These are phyloP conservation scores for Daptonema setosum DNA, from an alignment of 2,888 invertebrate species.

Conservation along the genomic window DNA sequence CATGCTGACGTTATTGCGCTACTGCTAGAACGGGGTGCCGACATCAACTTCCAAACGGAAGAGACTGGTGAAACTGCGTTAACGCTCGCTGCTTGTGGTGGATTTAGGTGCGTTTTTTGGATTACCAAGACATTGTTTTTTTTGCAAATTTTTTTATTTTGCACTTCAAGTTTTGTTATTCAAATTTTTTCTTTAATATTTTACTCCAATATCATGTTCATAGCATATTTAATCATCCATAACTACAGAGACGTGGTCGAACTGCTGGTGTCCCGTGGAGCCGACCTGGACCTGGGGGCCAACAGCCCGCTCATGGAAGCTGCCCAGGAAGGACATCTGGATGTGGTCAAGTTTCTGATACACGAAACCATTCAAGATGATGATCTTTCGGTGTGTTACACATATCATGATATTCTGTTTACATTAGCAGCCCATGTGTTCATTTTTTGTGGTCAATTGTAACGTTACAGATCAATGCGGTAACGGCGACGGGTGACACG, in stretches of 20 bases:
- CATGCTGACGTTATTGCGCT: slow-evolving; percentile 94
- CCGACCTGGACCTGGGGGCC: slow-evolving; percentile 75
- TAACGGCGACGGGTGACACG: slow-evolving; percentile 80
- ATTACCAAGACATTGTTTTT: not conserved
- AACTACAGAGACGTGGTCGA: slow-evolving; percentile 54
- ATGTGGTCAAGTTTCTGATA: slow-evolving; percentile 45
- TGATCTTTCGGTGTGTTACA: not conserved
- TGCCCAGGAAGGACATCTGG: slow-evolving; percentile 85
- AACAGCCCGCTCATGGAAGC: slow-evolving; percentile 97
- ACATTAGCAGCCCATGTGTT: not conserved
- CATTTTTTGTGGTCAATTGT: not conserved
- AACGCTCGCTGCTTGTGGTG: slow-evolving; percentile 77
- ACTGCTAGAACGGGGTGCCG: slow-evolving; percentile 49
- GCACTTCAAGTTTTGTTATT: not conserved
- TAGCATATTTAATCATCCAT: no score
- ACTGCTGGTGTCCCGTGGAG: slow-evolving; percentile 78
- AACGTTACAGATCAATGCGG: slow-evolving; percentile 39
- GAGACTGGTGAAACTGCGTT: slow-evolving; percentile 92
- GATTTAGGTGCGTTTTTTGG: slow-evolving; percentile 34
- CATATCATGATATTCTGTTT: not conserved
- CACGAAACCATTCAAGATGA: slow-evolving; percentile 10
- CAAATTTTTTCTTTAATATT: not conserved
- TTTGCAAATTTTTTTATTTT: not conserved
- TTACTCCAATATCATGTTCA: no score
- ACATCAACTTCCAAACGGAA: slow-evolving; percentile 92